Evolutionary conservation across 2,797 vertebrate genomes (phyloP).

Genomic region (Sparus aurata): DNA sequence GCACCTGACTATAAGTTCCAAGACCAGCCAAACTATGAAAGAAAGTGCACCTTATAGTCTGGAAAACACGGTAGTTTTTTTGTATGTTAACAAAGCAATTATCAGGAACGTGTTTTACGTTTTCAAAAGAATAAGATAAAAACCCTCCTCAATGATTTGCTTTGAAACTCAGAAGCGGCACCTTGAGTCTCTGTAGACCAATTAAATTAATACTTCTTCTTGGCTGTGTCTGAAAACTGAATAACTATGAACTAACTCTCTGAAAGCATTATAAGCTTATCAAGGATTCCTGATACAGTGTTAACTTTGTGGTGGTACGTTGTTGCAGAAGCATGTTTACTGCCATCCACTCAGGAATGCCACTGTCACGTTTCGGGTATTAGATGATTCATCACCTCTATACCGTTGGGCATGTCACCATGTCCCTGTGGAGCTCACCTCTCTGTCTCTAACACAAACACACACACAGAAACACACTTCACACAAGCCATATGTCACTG

Average conservation of each 20-base stretch:
- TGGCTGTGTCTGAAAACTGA: neutral
- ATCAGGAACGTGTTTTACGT: neutral
- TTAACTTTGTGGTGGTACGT: neutral
- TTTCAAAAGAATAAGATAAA: neutral
- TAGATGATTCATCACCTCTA: slow-evolving; percentile 55
- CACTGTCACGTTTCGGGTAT: slow-evolving; percentile 30
- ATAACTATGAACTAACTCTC: neutral
- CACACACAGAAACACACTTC: neutral
- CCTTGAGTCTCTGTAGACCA: neutral
- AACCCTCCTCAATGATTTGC: neutral
- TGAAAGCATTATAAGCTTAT: neutral
- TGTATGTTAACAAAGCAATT: too few relatives aligned
- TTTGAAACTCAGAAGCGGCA: neutral
- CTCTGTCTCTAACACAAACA: slow-evolving; percentile 24
- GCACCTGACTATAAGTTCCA: too few relatives aligned
- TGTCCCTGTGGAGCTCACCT: slow-evolving; percentile 52
- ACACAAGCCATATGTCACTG: slow-evolving; percentile 20
- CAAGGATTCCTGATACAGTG: neutral
- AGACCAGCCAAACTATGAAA: too few relatives aligned
- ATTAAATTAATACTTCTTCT: slow-evolving; percentile 20
- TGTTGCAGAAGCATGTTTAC: neutral
- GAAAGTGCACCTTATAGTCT: too few relatives aligned
- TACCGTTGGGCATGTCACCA: slow-evolving; percentile 29
- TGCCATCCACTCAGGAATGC: slow-evolving; percentile 3
- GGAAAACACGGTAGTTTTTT: too few relatives aligned